Conservation (phyloP, 1,140 invertebrate species). For the Patella vulgata region DNA sequence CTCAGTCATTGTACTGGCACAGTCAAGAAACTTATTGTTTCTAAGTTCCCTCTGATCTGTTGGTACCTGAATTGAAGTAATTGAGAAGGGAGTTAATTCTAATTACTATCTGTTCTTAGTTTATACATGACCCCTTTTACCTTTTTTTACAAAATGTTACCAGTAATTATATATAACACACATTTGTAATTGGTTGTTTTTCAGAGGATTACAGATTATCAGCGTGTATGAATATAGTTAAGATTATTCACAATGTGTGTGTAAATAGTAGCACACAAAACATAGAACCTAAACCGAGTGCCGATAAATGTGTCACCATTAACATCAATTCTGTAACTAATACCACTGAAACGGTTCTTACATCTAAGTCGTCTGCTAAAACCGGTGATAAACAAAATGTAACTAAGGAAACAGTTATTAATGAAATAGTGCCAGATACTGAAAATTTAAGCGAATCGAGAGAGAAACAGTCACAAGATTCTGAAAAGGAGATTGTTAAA, state of each 20-base stretch:
- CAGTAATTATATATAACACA: no score
- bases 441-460: conserved; percentile 21
- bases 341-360: conserved; percentile 68
- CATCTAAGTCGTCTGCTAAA: not conserved
- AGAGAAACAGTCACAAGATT: conserved; percentile 8
- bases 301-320: no score
- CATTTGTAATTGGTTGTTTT: no score
- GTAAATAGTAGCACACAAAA: conserved; percentile 49
- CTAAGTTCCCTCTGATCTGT: no score
- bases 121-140: no score
- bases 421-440: conserved; percentile 41
- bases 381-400: conserved; percentile 1
- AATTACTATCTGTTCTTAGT: no score
- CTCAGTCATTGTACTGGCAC: no score
- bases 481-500: not conserved
- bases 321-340: conserved; percentile 65
- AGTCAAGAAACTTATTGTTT: no score
- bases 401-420: conserved; percentile 31
- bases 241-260: conserved; percentile 67
- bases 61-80: no score
- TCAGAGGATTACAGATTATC: conserved; percentile 87
- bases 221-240: conserved; percentile 84
- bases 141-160: no score
- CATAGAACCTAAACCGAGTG: not conserved
- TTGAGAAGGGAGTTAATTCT: no score